These are phyloP conservation scores for Harpagifer antarcticus DNA, from an alignment of 2,797 vertebrate species.

Conservation along the genomic window DNA sequence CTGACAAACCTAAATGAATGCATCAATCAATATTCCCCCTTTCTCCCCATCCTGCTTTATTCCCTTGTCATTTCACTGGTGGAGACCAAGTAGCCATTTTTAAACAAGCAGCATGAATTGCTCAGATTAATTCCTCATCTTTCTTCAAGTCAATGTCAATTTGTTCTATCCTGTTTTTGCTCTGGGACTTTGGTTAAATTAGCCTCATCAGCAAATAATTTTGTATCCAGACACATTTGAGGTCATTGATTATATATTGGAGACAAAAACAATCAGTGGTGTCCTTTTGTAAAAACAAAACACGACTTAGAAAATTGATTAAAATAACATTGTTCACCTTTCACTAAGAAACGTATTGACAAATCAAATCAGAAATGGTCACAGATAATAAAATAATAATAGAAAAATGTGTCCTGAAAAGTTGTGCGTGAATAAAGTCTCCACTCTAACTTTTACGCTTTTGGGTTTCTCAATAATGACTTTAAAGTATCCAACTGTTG, in stretches of 20 bases:
- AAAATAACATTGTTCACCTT: conserved; percentile 1
- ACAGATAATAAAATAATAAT: conserved; percentile 36
- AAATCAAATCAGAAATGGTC: conserved; percentile 32
- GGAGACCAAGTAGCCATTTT: conserved; percentile 33
- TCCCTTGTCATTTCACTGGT: conserved; percentile 37
- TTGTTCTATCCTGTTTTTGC: conserved; percentile 9
- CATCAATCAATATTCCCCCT: conserved; percentile 47
- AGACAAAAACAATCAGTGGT: conserved; percentile 22
- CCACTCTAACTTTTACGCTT: conserved; percentile 13
- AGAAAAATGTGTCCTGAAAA: conserved; percentile 5
- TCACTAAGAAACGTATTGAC: conserved; percentile 5
- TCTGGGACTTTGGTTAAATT: conserved; percentile 1
- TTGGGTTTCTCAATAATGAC: conserved; percentile 16
- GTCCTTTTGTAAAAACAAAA: conserved; percentile 26
- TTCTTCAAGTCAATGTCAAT: conserved; percentile 10
- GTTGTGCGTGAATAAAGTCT: conserved; percentile 4
- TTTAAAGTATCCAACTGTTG: conserved; percentile 24
- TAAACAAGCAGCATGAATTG: conserved; percentile 28
- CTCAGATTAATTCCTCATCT: conserved; percentile 12
- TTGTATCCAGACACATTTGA: neutral
- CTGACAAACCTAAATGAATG: conserved; percentile 54
- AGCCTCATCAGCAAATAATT: conserved; percentile 22
- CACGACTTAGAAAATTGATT: neutral
- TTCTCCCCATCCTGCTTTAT: conserved; percentile 32
- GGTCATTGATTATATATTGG: conserved; percentile 22